A percentile compares a stretch with the other conserved stretches of the same genome.
Evolutionary conservation across 1,140 invertebrate genomes (phyloP).

Genomic region (Drosophila persimilis): DNA sequence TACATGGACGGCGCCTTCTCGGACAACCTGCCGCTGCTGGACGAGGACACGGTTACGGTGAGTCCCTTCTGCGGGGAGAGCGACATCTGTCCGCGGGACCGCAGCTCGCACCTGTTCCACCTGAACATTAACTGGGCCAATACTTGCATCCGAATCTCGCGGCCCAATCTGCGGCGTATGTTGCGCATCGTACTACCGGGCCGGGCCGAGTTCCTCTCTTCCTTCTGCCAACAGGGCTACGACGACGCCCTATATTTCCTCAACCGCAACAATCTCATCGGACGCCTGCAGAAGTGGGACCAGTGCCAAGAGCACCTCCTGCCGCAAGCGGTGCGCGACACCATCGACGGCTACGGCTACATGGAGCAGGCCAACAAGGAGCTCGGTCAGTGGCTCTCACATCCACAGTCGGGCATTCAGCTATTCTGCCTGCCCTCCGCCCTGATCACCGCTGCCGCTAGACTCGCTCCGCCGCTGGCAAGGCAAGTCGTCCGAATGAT

Average conservation of each 20-base stretch:
- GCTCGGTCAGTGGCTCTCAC: constrained; percentile 94
- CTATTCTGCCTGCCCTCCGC: constrained; percentile 93
- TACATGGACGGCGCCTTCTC: constrained; percentile 99
- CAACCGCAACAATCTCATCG: constrained; percentile 93
- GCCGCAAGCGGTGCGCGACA: constrained; percentile 90
- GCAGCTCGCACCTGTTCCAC: constrained; percentile 91
- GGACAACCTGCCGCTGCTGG: constrained; percentile 96
- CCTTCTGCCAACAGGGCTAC: constrained; percentile 99
- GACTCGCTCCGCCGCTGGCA: constrained; percentile 59
- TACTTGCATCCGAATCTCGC: constrained; percentile 96
- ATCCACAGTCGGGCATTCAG: constrained; percentile 88
- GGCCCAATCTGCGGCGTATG: constrained; percentile 95
- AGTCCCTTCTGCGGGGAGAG: constrained; percentile 98
- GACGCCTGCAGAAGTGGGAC: constrained; percentile 83
- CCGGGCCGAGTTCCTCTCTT: constrained; percentile 93
- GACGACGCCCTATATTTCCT: constrained; percentile 97
- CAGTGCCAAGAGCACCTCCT: constrained; percentile 86
- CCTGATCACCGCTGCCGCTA: constrained; percentile 90
- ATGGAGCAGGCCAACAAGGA: constrained; percentile 95
- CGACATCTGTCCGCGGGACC: constrained; percentile 98
- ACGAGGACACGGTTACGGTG: constrained; percentile 98
- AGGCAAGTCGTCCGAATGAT: constrained; percentile 61
- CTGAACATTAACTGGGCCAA: constrained; percentile 92
- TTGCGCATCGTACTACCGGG: constrained; percentile 96
- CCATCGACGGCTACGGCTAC: constrained; percentile 91